These are phyloP conservation scores for Podabrus alpinus DNA, from an alignment of 2,888 invertebrate species.

Conservation along the genomic window DNA sequence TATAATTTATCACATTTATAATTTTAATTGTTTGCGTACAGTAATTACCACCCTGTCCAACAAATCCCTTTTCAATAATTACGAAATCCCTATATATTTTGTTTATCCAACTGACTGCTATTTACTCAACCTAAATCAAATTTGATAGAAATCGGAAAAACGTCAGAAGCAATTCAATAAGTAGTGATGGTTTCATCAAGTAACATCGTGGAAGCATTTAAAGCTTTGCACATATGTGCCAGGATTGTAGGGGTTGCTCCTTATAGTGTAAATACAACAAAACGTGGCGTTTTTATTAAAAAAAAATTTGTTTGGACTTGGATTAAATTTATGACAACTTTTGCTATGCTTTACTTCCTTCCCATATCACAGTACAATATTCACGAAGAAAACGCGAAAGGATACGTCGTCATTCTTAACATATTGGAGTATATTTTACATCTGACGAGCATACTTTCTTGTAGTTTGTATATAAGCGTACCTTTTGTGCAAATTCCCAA, in stretches of 20 bases:
- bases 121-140: not conserved
- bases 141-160: not conserved
- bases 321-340: not conserved
- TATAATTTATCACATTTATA: too few species aligned
- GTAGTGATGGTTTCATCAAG: not conserved
- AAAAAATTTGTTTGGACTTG: not conserved
- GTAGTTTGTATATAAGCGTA: not conserved
- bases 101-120: not conserved
- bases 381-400: not conserved
- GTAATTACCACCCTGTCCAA: too few species aligned
- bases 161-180: not conserved
- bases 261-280: not conserved
- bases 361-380: not conserved
- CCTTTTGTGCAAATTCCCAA: not conserved
- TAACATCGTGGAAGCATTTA: not conserved
- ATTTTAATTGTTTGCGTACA: too few species aligned
- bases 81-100: not conserved
- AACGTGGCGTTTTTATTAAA: not conserved
- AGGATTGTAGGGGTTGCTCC: constrained; percentile 7
- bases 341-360: not conserved
- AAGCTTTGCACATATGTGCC: not conserved
- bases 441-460: not conserved
- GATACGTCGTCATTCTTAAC: not conserved
- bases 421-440: not conserved
- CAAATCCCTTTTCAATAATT: not conserved